phyloP scores from a whole-genome alignment of 2,113 vertebrate genomes.

The Okapia johnstoni region DNA sequence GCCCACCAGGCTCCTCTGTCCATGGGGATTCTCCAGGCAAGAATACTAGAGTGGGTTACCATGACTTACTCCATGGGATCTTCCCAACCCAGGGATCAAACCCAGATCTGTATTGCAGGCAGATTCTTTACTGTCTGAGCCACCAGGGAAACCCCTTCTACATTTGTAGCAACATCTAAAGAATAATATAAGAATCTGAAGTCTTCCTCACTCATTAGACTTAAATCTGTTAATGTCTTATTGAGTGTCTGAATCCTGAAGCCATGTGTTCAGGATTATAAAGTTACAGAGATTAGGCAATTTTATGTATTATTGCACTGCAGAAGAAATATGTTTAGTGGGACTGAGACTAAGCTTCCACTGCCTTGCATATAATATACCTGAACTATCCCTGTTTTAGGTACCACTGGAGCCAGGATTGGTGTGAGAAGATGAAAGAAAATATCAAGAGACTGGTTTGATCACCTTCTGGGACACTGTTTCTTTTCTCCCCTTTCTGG shows the following conservation, averaged over 20 bases:
- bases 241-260: background rate
- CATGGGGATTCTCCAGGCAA: background rate
- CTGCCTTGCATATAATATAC: background rate
- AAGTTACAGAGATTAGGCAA: background rate
- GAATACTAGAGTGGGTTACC: background rate
- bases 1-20: background rate
- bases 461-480: background rate
- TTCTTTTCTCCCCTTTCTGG: background rate
- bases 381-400: background rate
- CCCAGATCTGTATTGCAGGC: background rate
- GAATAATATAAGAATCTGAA: background rate
- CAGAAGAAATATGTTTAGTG: background rate
- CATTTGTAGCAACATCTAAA: background rate
- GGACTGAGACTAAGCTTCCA: background rate
- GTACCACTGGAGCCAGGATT: background rate
- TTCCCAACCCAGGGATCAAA: background rate
- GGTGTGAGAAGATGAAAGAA: background rate
- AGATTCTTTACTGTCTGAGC: background rate
- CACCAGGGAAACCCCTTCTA: background rate
- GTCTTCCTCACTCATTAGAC: background rate
- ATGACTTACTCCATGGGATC: background rate
- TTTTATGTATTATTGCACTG: background rate
- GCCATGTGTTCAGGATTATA: background rate
- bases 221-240: background rate
- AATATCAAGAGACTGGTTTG: background rate